Conservation (phyloP, 2,888 invertebrate genomes). For the Limnephilus marmoratus region DNA sequence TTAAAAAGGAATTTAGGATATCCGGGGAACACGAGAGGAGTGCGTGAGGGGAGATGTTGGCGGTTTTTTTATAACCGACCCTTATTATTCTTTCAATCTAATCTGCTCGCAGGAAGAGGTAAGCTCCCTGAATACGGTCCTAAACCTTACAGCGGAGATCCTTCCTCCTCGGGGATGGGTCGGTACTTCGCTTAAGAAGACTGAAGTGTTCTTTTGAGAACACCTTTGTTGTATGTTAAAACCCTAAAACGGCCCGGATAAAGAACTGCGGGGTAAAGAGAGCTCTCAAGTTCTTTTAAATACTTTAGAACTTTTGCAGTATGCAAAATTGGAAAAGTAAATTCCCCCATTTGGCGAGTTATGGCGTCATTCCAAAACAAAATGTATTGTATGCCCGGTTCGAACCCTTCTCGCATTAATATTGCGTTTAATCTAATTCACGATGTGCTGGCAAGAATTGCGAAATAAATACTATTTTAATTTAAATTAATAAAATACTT, state of each 20-base stretch:
- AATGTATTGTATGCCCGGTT: not conserved
- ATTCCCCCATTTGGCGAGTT: not conserved
- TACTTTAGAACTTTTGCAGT: slow-evolving; percentile 12
- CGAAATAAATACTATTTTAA: not conserved
- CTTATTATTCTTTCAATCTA: slow-evolving; percentile 65
- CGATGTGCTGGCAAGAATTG: not conserved
- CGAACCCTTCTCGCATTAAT: not conserved
- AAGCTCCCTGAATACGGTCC: slow-evolving; percentile 61
- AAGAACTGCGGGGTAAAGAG: slow-evolving; percentile 40
- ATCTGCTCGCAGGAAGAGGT: slow-evolving; percentile 61
- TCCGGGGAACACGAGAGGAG: not conserved
- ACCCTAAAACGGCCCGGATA: slow-evolving; percentile 50
- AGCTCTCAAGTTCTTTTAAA: slow-evolving; percentile 43
- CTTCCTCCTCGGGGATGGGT: slow-evolving; percentile 49
- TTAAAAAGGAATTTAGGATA: slow-evolving; percentile 35
- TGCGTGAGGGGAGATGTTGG: slow-evolving; percentile 14
- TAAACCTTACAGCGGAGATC: slow-evolving; percentile 49
- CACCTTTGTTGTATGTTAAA: slow-evolving; percentile 56
- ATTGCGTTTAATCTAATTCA: not conserved
- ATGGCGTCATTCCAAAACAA: slow-evolving; percentile 13
- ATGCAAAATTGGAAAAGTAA: slow-evolving; percentile 27
- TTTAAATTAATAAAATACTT: no score
- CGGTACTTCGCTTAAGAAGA: slow-evolving; percentile 35
- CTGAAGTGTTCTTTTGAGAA: slow-evolving; percentile 43
- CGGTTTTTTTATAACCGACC: slow-evolving; percentile 50